Evolutionary conservation across 2,888 invertebrate species (phyloP), one percentile per base, ranked within the genome.

Genomic region (Diadegma fenestrale): DNA sequence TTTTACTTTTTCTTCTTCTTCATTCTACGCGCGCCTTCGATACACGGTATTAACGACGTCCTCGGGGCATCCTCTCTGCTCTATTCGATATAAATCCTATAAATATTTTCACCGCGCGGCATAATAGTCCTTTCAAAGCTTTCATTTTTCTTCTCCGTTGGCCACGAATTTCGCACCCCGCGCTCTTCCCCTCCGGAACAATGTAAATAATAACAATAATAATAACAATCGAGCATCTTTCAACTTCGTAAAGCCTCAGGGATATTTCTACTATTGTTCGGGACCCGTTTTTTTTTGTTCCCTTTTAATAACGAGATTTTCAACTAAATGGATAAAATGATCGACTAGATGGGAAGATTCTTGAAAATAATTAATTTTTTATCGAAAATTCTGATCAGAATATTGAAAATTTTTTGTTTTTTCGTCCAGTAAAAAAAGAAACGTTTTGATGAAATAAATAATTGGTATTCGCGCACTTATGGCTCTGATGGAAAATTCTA

Each of bases 41-140:
- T 79, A 79, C 71, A 48, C 63, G n/a, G 68, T 66, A 85, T 86
- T 86, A 86, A 86, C 83, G 86, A 86, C 64, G 83, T 80, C 83
- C 77, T 66, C 83, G 73, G 83, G 83, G 80, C 63, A 58, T 83
- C 68, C 80, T 61, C 30, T 51, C 72, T 66, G 66, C 66, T 17
- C 51, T 41, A 14, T 45, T 30, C 73, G 80, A 80, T 72, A 68
- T 19, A 45, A n/a, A 43, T 66, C 72, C 80, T 51, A 78, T 80
- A 86, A 80, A 83, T 83, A 83, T 85, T 81, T 82, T 82, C 77
- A 58, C 51, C 68, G 26, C 68, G 26, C 71, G n/a, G 66, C 14
- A 76, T 80, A 69, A 82, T 85, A 79, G 61, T 72, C 64, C 79
- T 77, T 73, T 83, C 41, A 80, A 82, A 77, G 61, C 54, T 63